phyloP scores from a whole-genome alignment of 1,140 invertebrate genomes.

The Drosophila rhopaloa region DNA sequence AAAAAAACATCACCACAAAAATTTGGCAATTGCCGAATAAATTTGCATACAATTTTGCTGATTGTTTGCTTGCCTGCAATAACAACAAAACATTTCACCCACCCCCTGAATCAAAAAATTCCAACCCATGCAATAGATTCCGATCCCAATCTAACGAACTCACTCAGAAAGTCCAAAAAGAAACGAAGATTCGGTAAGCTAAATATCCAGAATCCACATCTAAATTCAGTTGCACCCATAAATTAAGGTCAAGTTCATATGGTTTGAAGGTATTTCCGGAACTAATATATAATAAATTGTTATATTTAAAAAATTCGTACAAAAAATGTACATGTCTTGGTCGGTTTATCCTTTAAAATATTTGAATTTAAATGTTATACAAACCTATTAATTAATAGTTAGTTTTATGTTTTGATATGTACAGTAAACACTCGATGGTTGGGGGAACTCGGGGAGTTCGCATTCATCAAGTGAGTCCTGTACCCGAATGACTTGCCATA shows the following conservation, averaged over 20 bases:
- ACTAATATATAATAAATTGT: no score
- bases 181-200: constrained; percentile 84
- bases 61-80: constrained; percentile 49
- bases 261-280: no score
- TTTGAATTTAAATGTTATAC: background rate
- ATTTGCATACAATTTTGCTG: constrained; percentile 48
- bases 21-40: constrained; percentile 43
- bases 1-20: constrained; percentile 10
- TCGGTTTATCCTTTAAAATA: no score
- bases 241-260: constrained; percentile 47
- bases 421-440: background rate
- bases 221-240: constrained; percentile 19
- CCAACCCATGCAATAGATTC: constrained; percentile 70
- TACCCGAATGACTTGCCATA: constrained; percentile 17
- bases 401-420: background rate
- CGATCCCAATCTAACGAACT: constrained; percentile 83
- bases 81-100: constrained; percentile 23
- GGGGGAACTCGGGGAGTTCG: background rate
- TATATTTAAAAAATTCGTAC: no score
- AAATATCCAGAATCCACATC: constrained; percentile 29
- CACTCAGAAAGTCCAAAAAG: constrained; percentile 84
- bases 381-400: no score
- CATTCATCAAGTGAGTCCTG: constrained; percentile 1
- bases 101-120: constrained; percentile 15
- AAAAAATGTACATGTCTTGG: no score